Conservation (phyloP, 1,140 invertebrate species). For the Aricia agestis region DNA sequence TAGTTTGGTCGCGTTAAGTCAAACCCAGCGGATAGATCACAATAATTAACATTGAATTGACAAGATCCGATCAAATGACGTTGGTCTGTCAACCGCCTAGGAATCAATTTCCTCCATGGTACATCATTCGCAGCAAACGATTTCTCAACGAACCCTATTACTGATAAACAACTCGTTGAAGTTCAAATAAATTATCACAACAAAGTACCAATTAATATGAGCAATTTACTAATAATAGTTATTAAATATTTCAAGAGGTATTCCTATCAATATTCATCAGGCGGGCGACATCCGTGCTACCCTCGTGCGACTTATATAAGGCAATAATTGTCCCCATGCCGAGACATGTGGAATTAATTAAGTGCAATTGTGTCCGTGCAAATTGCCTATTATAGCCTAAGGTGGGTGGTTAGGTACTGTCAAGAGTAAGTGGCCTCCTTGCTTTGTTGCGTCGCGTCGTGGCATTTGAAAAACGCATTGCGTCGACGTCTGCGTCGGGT, state of each 20-base stretch:
- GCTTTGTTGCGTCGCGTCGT: too few species aligned
- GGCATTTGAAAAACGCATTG: too few species aligned
- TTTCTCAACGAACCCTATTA: background rate
- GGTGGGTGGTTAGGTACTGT: background rate
- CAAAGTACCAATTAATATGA: background rate
- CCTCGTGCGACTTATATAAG: slow-evolving; percentile 3
- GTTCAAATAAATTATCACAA: background rate
- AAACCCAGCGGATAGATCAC: too few species aligned
- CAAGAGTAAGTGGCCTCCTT: background rate
- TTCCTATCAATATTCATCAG: background rate
- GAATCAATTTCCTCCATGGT: too few species aligned
- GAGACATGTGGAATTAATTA: slow-evolving; percentile 30
- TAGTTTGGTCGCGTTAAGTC: too few species aligned
- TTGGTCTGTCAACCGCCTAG: too few species aligned
- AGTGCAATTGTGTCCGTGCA: slow-evolving; percentile 14
- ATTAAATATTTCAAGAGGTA: background rate
- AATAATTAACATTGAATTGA: too few species aligned
- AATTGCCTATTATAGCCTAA: slow-evolving; percentile 9
- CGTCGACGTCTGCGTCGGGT: too few species aligned
- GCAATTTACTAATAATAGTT: background rate
- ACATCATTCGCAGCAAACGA: too few species aligned
- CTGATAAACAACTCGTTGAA: background rate
- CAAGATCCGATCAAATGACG: too few species aligned
- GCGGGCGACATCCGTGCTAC: background rate
- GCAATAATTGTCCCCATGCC: slow-evolving; percentile 21